Conservation (phyloP, 2,888 invertebrate species). For the Oscheius myriophilus region DNA sequence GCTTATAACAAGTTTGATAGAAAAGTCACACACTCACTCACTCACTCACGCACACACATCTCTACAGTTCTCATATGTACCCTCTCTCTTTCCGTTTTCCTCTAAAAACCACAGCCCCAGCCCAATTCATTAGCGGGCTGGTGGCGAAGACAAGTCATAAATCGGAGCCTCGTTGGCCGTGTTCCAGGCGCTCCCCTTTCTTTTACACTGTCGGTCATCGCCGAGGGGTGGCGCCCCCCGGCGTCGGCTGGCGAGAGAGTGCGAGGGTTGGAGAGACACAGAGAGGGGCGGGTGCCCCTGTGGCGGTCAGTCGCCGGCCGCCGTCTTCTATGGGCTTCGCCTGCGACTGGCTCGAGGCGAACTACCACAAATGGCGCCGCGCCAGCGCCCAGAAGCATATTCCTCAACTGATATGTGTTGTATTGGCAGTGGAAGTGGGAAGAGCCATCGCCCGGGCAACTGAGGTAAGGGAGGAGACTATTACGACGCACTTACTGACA, state of each 20-base stretch:
- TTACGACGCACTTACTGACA: too few species aligned
- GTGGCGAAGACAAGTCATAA: conserved; percentile 9
- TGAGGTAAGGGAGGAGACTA: too few species aligned
- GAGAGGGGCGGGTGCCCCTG: conserved; percentile 6
- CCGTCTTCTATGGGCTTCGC: conserved; percentile 23
- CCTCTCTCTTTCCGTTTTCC: too few species aligned
- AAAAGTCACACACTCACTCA: too few species aligned
- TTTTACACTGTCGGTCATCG: conserved; percentile 23
- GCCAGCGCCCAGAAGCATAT: conserved; percentile 5
- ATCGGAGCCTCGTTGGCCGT: conserved; percentile 23
- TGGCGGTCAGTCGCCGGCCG: conserved; percentile 19
- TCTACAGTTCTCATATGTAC: too few species aligned
- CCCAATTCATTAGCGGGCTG: too few species aligned
- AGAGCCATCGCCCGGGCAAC: too few species aligned
- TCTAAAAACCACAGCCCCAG: too few species aligned
- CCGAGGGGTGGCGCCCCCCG: background rate
- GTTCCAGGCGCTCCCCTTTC: conserved; percentile 12
- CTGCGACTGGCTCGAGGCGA: conserved; percentile 25
- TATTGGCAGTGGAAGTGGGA: too few species aligned
- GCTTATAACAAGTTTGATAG: too few species aligned
- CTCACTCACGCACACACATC: too few species aligned
- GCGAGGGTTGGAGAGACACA: background rate
- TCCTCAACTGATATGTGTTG: background rate
- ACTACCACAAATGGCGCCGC: conserved; percentile 19
- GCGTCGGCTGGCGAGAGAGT: background rate